These are phyloP conservation scores for Conopomorpha cramerella DNA, from an alignment of 1,140 invertebrate species.

Conservation along the genomic window DNA sequence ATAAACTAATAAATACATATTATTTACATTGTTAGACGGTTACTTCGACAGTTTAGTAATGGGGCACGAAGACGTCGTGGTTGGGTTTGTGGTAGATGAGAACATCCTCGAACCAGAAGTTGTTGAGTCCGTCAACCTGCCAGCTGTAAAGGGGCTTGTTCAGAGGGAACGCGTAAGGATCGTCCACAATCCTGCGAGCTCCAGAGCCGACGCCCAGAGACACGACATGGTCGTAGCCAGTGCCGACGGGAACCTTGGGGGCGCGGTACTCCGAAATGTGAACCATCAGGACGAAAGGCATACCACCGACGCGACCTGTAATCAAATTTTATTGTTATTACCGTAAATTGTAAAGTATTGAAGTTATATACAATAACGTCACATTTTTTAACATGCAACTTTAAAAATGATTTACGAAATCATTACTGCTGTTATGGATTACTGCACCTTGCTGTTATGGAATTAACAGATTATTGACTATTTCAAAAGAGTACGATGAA, in stretches of 20 bases:
- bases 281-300: constrained; percentile 67
- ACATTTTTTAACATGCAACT: too few species aligned
- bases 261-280: constrained; percentile 59
- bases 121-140: constrained; percentile 62
- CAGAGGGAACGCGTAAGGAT: constrained; percentile 67
- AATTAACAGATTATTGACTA: too few species aligned
- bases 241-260: constrained; percentile 16
- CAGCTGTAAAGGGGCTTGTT: constrained; percentile 63
- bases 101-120: constrained; percentile 64
- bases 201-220: constrained; percentile 41
- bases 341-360: too few species aligned
- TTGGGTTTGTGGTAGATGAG: constrained; percentile 66
- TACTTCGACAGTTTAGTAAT: too few species aligned
- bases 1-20: too few species aligned
- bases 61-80: constrained; percentile 34
- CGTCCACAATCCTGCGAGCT: constrained; percentile 31
- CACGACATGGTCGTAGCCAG: constrained; percentile 14
- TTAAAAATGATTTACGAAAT: too few species aligned
- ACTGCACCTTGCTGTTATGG: too few species aligned
- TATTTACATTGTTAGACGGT: too few species aligned
- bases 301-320: constrained; percentile 58
- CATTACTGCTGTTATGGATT: too few species aligned
- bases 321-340: too few species aligned
- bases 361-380: too few species aligned
- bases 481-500: neutral